These are phyloP conservation scores for Nipponia nippon DNA, from an alignment of 2,113 vertebrate species.

Conservation along the genomic window DNA sequence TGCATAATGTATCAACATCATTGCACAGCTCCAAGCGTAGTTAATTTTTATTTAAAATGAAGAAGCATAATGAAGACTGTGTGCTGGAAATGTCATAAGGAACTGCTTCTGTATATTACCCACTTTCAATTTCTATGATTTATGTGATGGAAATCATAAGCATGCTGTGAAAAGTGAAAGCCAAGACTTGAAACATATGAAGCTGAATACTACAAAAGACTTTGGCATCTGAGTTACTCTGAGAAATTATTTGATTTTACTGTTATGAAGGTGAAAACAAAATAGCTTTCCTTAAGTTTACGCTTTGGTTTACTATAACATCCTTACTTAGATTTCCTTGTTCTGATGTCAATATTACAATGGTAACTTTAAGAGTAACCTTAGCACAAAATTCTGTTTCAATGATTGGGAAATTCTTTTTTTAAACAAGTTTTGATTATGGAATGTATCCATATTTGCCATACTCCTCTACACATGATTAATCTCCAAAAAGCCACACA, in stretches of 20 bases:
- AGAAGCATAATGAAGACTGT: conserved; percentile 42
- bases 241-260: neutral
- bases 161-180: conserved; percentile 5
- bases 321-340: neutral
- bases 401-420: neutral
- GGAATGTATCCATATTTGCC: neutral
- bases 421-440: neutral
- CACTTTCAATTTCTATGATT: conserved; percentile 27
- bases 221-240: neutral
- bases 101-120: conserved; percentile 28
- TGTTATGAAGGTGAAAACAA: neutral
- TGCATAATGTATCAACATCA: conserved; percentile 36
- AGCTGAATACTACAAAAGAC: neutral
- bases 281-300: conserved; percentile 3
- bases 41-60: conserved; percentile 68
- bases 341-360: neutral
- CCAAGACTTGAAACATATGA: conserved; percentile 4
- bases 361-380: neutral
- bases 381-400: neutral
- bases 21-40: conserved; percentile 32
- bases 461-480: neutral
- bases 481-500: neutral
- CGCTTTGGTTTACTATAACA: neutral
- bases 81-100: conserved; percentile 53
- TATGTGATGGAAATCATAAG: conserved; percentile 2